A percentile compares a stretch with the other conserved stretches of the same genome.
Conservation (phyloP, 2,113 vertebrate genomes). For the Otis tarda region DNA sequence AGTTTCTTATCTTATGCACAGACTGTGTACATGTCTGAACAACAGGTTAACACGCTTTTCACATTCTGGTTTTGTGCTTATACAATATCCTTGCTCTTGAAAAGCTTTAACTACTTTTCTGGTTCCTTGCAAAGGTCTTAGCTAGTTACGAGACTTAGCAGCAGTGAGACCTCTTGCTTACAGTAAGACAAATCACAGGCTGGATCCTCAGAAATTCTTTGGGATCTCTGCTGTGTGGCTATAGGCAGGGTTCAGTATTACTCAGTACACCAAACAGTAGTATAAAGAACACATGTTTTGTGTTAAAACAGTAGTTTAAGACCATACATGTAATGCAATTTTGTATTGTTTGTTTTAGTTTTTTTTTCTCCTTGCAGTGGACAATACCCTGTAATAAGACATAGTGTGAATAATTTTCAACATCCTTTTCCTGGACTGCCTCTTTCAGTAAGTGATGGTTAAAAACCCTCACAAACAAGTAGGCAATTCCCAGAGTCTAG, state of each 20-base stretch:
- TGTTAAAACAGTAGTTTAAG: background rate
- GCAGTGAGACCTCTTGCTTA: background rate
- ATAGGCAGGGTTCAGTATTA: background rate
- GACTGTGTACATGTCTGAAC: background rate
- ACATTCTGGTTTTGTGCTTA: background rate
- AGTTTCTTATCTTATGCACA: background rate
- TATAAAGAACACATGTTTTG: background rate
- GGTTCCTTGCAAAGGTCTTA: background rate
- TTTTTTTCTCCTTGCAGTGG: background rate
- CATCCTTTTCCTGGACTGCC: background rate
- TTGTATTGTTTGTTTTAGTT: background rate
- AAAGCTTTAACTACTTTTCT: background rate
- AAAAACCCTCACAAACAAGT: background rate
- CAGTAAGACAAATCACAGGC: background rate
- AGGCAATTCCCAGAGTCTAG: background rate
- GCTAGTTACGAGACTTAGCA: background rate
- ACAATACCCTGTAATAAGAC: background rate
- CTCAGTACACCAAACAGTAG: background rate
- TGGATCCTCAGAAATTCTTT: background rate
- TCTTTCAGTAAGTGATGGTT: background rate
- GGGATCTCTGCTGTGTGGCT: background rate
- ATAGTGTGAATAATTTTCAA: background rate
- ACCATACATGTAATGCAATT: accelerated
- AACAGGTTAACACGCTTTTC: background rate
- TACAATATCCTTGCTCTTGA: background rate